Evolutionary conservation across 2,797 vertebrate genomes (phyloP).

Genomic region (Smutsia gigantea): DNA sequence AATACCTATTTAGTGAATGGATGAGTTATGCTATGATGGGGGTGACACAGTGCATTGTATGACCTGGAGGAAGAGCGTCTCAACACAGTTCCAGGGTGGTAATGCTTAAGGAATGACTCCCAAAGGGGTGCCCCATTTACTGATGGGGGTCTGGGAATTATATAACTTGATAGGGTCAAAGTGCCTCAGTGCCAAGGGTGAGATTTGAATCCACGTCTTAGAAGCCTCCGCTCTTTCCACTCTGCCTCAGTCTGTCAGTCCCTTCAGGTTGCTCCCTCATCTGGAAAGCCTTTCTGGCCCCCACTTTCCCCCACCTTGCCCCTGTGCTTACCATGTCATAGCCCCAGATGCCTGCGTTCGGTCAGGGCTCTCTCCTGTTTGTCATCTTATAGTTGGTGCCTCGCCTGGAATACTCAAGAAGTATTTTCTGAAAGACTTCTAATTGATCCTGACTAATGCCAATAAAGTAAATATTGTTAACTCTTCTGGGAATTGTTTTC

Average conservation of each 20-base stretch:
- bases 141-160: not conserved
- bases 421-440: not conserved
- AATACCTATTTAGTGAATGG: not conserved
- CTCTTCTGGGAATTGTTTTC: not conserved
- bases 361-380: too few relatives aligned
- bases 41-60: not conserved
- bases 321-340: not conserved
- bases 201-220: not conserved
- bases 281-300: not conserved
- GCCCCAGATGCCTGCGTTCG: not conserved
- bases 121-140: not conserved
- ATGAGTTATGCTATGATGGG: too few relatives aligned
- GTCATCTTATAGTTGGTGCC: not conserved
- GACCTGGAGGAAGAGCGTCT: not conserved
- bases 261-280: not conserved
- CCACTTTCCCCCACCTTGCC: not conserved
- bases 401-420: not conserved
- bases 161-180: not conserved
- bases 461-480: not conserved
- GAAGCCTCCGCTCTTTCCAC: not conserved
- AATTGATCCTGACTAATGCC: not conserved
- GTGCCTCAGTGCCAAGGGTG: not conserved
- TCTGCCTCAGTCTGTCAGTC: not conserved
- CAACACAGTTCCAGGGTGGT: not conserved
- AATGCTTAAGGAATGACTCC: not conserved